Evolutionary conservation across 1,140 invertebrate species (phyloP), one percentile per base, ranked within the genome.

Genomic region (Helicorthomorpha holstii): DNA sequence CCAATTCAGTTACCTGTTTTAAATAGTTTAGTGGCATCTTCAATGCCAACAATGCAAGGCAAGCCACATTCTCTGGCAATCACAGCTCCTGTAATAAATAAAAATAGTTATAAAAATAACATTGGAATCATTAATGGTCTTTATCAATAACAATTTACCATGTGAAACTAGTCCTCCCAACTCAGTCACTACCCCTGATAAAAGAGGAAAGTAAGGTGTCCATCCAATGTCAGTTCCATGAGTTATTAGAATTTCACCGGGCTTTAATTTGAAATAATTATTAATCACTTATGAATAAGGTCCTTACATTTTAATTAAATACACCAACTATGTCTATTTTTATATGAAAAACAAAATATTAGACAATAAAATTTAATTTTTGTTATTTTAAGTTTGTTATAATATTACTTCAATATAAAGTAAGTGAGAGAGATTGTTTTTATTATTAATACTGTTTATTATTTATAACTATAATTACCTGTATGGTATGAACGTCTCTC

Each of bases 191-290:
- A 91, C 74, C 19, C 85, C 87, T 1, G 73, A 67, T 3, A 90
- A 64, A 3, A 90, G 69, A 0, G 85, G 83, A 61, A 90, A 91
- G 63, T 86, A 89, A 1, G 85, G 85, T n/a, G 80, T 81, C 86
- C 86, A 91, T n/a, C 81, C 85, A 52, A 90, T 82, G 61, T 91
- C 85, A 0, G 85, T 90, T 19, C 75, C 74, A 50, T 74, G 70
- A 0, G 85, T 86, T 52, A 91, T 79, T 41, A 90, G 67, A 56
- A 91, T 76, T 60, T 90, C 85, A 1, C 82, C 83, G 43, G 59
- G 57, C 65, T 74, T 57, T 47, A 64, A 56, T 22, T 12, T 23
- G 29, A 27, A 34, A 34, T 34, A 34, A 7, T n/a, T n/a, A n/a
- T n/a, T n/a, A n/a, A n/a, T n/a, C n/a, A n/a, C n/a, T n/a, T n/a